phyloP scores from a whole-genome alignment of 2,797 vertebrate species.

The Pterois miles region DNA sequence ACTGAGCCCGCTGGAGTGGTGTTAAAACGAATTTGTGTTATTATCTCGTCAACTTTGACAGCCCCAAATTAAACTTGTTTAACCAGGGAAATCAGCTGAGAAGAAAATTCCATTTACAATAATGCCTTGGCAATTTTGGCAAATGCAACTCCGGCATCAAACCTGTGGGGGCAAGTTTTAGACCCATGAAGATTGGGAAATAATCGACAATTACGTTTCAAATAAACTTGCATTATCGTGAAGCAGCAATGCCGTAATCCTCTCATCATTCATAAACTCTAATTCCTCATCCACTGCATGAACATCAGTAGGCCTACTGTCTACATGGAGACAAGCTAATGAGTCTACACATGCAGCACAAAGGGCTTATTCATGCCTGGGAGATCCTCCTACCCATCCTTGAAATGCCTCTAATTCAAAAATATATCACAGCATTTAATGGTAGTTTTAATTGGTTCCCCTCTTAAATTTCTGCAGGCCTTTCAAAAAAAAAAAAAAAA shows the following conservation, averaged over 20 bases:
- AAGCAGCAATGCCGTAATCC: constrained; percentile 71
- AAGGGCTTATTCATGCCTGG: constrained; percentile 65
- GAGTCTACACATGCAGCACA: constrained; percentile 66
- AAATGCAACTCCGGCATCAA: constrained; percentile 12
- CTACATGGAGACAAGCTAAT: constrained; percentile 55
- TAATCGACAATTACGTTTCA: constrained; percentile 69
- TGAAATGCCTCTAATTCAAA: constrained; percentile 67
- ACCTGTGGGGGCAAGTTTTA: constrained; percentile 53
- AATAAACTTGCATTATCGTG: constrained; percentile 55
- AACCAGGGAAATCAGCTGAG: constrained; percentile 37
- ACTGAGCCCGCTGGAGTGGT: too few species aligned
- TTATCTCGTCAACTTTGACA: too few species aligned
- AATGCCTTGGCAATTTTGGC: constrained; percentile 25
- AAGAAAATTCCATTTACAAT: constrained; percentile 38
- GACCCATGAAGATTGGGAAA: constrained; percentile 34
- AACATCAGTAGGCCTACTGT: constrained; percentile 53
- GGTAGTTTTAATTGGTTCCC: constrained; percentile 44
- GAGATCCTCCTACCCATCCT: constrained; percentile 60
- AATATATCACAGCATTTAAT: constrained; percentile 62
- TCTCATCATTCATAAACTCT: constrained; percentile 55
- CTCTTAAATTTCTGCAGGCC: constrained; percentile 33
- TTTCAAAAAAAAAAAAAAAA: constrained; percentile 23
- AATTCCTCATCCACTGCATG: constrained; percentile 62
- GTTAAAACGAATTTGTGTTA: too few species aligned
- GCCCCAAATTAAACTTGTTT: constrained; percentile 42